Conservation (phyloP, 2,888 invertebrate genomes). For the Eumacrocentrus americanus region DNA sequence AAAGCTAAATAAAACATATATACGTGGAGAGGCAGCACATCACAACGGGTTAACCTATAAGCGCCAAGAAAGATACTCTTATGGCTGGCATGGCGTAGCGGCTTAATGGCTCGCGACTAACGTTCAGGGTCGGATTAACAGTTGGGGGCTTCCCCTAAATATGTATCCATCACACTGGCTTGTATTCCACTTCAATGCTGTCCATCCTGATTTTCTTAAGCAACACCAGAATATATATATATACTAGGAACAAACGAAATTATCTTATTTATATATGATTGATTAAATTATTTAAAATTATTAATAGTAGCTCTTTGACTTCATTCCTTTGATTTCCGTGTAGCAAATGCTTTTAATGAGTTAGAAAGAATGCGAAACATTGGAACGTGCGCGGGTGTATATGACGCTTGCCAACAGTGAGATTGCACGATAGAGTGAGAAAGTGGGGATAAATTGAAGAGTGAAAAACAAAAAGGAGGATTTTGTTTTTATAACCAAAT, state of each 20-base stretch:
- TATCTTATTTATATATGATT: no score
- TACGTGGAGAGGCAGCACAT: constrained; percentile 19
- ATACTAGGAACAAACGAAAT: no score
- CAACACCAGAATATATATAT: no score
- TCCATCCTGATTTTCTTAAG: not conserved
- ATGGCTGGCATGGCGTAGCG: constrained; percentile 49
- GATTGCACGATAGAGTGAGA: not conserved
- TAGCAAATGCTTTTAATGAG: not conserved
- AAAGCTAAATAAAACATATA: constrained; percentile 7
- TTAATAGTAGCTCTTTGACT: no score
- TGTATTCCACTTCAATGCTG: not conserved
- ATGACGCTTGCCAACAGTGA: not conserved
- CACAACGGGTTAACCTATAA: constrained; percentile 24
- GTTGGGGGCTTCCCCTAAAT: not conserved
- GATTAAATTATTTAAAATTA: no score
- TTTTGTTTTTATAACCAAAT: no score
- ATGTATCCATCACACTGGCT: not conserved
- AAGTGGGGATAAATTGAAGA: not conserved
- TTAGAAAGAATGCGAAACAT: not conserved
- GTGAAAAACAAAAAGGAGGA: not conserved
- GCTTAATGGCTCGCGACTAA: constrained; percentile 52
- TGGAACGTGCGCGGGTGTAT: not conserved
- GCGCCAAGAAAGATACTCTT: constrained; percentile 37
- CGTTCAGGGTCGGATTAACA: constrained; percentile 43
- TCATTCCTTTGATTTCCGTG: not conserved